Percentiles rank a stretch among this genome's conserved stretches.
Conservation (phyloP, 2,113 vertebrate species). For the Dipodomys merriami region DNA sequence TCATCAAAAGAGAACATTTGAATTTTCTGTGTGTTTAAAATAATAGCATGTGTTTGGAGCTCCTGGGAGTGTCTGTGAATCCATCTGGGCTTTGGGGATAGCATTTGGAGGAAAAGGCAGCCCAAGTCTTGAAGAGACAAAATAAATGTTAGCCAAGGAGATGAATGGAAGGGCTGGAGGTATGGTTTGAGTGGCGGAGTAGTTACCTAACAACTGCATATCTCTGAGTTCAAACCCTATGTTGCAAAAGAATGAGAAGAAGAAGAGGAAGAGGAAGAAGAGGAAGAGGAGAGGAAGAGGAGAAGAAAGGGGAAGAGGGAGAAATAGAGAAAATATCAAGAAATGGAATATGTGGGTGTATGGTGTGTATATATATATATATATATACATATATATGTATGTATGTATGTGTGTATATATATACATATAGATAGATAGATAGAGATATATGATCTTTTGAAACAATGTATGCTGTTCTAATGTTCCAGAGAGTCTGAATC, state of each 20-base stretch:
- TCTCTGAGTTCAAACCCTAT: too few relatives aligned
- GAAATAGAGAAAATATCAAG: not conserved
- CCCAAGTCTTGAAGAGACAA: not conserved
- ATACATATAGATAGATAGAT: too few relatives aligned
- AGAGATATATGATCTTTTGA: not conserved
- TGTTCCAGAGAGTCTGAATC: not conserved
- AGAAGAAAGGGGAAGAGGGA: too few relatives aligned
- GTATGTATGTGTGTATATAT: not conserved
- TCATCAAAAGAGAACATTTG: not conserved
- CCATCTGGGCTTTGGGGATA: not conserved
- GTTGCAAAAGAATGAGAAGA: too few relatives aligned
- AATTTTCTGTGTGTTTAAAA: not conserved
- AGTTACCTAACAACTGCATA: too few relatives aligned
- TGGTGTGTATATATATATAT: too few relatives aligned
- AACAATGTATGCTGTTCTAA: not conserved
- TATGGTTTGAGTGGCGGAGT: too few relatives aligned
- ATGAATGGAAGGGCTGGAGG: not conserved
- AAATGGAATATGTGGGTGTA: not conserved
- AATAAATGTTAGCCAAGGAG: constrained; percentile 7
- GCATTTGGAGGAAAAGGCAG: not conserved
- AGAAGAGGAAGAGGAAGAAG: too few relatives aligned
- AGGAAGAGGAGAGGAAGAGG: too few relatives aligned
- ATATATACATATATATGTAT: too few relatives aligned
- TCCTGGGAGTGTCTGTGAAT: not conserved
- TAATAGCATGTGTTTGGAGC: not conserved